Percentiles rank a stretch among this genome's conserved stretches.
phyloP scores from a whole-genome alignment of 1,140 invertebrate genomes.

The Colletes latitarsis region DNA sequence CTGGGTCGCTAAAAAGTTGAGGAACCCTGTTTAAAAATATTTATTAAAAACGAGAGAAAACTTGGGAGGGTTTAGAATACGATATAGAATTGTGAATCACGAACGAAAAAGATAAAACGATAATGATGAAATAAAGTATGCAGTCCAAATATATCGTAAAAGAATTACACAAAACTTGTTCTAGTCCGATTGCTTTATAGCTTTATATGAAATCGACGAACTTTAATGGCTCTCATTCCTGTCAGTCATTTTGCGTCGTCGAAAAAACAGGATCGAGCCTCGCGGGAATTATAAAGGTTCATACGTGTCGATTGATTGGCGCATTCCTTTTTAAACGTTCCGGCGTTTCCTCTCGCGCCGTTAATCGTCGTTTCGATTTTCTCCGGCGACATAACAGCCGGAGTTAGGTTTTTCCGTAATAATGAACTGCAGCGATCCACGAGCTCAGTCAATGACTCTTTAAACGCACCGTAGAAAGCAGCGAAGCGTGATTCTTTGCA shows the following conservation, averaged over 20 bases:
- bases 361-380: conserved; percentile 55
- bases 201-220: not conserved
- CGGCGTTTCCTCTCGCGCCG: conserved; percentile 48
- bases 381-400: conserved; percentile 31
- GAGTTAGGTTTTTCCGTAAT: conserved; percentile 53
- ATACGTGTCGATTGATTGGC: conserved; percentile 48
- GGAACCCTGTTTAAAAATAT: no score
- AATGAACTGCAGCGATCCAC: conserved; percentile 55
- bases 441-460: conserved; percentile 19
- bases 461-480: conserved; percentile 47
- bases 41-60: no score
- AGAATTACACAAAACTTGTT: not conserved
- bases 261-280: conserved; percentile 1
- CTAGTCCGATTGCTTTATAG: not conserved
- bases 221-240: conserved; percentile 12
- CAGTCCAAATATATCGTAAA: not conserved
- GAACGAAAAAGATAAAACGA: no score
- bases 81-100: no score
- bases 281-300: conserved; percentile 25
- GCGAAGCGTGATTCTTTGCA: not conserved
- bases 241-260: not conserved
- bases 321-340: conserved; percentile 44
- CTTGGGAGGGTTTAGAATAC: no score
- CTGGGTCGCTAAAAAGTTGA: no score
- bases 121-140: not conserved